A percentile compares a stretch with the other conserved stretches of the same genome.
Conservation (phyloP, 2,797 vertebrate genomes). For the Pipistrellus kuhlii region DNA sequence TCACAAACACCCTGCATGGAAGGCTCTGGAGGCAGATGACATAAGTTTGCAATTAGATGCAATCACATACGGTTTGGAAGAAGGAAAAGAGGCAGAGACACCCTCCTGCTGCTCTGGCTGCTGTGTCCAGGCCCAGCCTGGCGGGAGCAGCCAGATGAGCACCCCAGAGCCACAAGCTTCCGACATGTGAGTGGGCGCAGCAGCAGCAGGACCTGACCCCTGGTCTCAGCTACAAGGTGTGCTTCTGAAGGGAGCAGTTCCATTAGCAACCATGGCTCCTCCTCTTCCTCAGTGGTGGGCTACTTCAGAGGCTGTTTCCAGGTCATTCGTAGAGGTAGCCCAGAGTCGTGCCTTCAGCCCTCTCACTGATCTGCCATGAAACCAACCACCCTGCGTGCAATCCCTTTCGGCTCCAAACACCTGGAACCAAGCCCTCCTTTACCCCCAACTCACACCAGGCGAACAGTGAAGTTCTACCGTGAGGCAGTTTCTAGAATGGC, state of each 20-base stretch:
- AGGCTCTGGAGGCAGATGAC: background rate
- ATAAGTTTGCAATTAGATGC: background rate
- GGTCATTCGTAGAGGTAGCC: background rate
- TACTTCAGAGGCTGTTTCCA: background rate
- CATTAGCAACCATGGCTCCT: accelerated
- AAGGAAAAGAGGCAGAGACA: background rate
- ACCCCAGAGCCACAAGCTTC: background rate
- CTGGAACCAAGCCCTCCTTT: background rate
- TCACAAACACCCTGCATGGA: background rate
- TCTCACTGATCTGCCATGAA: background rate
- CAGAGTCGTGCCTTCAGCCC: background rate
- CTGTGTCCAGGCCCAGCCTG: background rate
- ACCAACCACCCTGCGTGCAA: background rate
- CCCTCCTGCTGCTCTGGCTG: background rate
- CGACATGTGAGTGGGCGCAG: background rate
- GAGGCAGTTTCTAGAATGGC: background rate
- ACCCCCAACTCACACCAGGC: background rate
- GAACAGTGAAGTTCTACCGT: background rate
- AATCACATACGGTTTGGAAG: background rate
- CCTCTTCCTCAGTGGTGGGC: too few species aligned
- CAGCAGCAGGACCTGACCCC: background rate
- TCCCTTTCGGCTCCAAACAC: background rate
- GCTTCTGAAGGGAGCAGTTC: background rate
- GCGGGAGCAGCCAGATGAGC: accelerated
- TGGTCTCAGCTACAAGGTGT: background rate